phyloP scores from a whole-genome alignment of 2,797 vertebrate species.

The Microtus agrestis region DNA sequence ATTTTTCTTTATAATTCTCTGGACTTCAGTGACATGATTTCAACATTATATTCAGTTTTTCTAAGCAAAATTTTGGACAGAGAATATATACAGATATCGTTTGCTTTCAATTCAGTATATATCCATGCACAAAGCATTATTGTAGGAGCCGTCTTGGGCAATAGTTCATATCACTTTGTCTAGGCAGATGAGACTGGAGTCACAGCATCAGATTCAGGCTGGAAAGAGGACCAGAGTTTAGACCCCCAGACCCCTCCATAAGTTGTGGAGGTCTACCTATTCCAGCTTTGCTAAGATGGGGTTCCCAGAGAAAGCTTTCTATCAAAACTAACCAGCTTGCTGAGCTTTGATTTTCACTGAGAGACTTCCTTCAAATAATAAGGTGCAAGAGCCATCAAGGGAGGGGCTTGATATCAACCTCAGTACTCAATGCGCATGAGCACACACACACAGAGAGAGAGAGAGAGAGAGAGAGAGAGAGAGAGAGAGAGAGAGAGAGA shows the following conservation, averaged over 20 bases:
- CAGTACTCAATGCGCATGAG: neutral
- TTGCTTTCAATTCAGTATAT: neutral
- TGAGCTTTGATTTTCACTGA: neutral
- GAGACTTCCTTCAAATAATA: neutral
- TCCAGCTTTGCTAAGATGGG: neutral
- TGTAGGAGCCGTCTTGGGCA: neutral
- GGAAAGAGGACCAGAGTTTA: too few species aligned
- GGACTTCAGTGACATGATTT: neutral
- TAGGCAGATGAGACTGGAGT: neutral
- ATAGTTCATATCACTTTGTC: neutral
- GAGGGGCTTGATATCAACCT: neutral
- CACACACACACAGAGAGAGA: neutral
- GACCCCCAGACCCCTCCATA: neutral
- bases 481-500: too few species aligned
- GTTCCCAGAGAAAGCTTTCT: neutral
- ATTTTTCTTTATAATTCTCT: conserved; percentile 40
- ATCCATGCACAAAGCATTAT: neutral
- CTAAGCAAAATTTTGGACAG: neutral
- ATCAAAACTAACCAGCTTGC: neutral
- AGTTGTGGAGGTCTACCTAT: neutral
- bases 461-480: too few species aligned
- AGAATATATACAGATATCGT: neutral
- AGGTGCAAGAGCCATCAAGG: neutral
- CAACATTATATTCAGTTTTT: conserved; percentile 34
- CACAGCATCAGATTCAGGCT: neutral